Evolutionary conservation across 2,113 vertebrate genomes (phyloP).

Genomic region (Ondatra zibethicus): DNA sequence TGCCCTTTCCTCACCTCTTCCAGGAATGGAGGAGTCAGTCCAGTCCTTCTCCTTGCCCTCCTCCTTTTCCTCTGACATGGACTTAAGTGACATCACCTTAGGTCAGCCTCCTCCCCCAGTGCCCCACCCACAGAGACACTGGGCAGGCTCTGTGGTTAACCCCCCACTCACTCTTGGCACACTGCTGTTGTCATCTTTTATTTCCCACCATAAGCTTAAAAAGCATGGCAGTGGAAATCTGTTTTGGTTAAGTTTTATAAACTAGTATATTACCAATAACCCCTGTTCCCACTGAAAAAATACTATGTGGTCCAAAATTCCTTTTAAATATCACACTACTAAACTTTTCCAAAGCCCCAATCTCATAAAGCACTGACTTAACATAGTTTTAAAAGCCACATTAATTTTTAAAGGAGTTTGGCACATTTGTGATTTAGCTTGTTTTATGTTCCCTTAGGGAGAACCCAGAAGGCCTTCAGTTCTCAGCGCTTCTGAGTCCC

Average conservation of each 20-base stretch:
- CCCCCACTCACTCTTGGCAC: no score
- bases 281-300: background rate
- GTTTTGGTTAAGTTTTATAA: slow-evolving; percentile 43
- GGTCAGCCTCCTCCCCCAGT: background rate
- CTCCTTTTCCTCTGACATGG: background rate
- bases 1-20: background rate
- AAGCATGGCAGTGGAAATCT: slow-evolving; percentile 20
- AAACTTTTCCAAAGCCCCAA: background rate
- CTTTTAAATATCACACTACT: slow-evolving; percentile 57
- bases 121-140: accelerated
- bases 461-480: background rate
- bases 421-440: background rate
- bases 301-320: slow-evolving; percentile 22
- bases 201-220: background rate
- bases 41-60: accelerated
- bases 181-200: background rate
- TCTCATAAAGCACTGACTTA: background rate
- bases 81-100: background rate
- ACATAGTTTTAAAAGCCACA: background rate
- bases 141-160: accelerated
- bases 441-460: background rate
- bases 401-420: background rate
- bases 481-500: no score
- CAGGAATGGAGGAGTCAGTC: background rate
- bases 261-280: slow-evolving; percentile 22